Evolutionary conservation across 2,113 vertebrate species (phyloP).

Genomic region (Rhineura floridana): DNA sequence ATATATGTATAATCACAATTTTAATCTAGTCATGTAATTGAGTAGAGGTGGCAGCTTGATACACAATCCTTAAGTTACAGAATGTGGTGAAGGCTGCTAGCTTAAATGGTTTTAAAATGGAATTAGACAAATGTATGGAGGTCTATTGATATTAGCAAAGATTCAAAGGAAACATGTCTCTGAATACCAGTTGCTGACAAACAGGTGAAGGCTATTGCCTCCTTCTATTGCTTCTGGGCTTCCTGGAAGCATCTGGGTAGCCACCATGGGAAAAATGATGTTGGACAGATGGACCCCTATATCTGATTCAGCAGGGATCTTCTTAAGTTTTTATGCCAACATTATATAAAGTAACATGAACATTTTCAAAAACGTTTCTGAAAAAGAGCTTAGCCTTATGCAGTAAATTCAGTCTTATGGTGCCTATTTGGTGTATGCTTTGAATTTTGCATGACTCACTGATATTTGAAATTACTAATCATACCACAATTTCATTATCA

Average conservation of each 20-base stretch:
- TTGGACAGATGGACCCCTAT: too few species aligned
- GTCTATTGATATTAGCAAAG: not conserved
- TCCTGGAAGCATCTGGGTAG: too few species aligned
- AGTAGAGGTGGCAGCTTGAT: too few species aligned
- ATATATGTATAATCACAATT: too few species aligned
- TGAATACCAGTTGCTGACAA: not conserved
- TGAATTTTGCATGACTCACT: conserved; percentile 11
- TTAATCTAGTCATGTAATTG: too few species aligned
- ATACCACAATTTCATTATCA: not conserved
- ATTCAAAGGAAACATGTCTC: not conserved
- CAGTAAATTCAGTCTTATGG: not conserved
- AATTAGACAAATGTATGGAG: not conserved
- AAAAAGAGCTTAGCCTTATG: not conserved
- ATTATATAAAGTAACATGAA: not conserved
- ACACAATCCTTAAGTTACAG: not conserved
- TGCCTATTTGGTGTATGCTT: not conserved
- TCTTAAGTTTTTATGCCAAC: too few species aligned
- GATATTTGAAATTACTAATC: not conserved
- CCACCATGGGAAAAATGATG: too few species aligned
- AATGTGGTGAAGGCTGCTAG: not conserved
- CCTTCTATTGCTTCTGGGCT: too few species aligned
- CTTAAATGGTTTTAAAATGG: not conserved
- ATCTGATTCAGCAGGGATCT: too few species aligned
- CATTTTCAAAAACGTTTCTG: not conserved
- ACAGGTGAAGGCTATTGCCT: too few species aligned